phyloP scores from a whole-genome alignment of 2,113 vertebrate species.

The Clarias gariepinus region DNA sequence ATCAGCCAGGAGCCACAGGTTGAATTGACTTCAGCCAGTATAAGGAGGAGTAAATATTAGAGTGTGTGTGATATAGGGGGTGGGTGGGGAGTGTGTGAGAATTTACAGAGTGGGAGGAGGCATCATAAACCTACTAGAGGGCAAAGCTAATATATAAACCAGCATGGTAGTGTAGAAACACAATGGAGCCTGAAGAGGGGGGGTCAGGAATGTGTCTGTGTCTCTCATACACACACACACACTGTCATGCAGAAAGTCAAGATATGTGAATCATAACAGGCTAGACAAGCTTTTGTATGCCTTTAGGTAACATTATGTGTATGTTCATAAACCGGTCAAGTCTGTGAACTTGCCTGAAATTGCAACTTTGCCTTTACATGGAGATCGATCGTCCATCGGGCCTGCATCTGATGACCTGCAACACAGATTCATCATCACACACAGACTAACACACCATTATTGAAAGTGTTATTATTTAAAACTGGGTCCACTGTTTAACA shows the following conservation, averaged over 20 bases:
- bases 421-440: not conserved
- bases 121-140: not conserved
- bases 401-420: slow-evolving; percentile 83
- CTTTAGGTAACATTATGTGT: not conserved
- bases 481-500: not conserved
- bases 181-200: not conserved
- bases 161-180: slow-evolving; percentile 4
- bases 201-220: not conserved
- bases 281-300: not conserved
- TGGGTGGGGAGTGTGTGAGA: not conserved
- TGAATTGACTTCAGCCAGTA: not conserved
- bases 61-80: not conserved
- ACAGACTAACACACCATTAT: not conserved
- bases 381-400: slow-evolving; percentile 75
- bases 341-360: slow-evolving; percentile 77
- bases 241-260: not conserved
- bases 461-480: not conserved
- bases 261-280: no score
- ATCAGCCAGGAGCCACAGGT: slow-evolving; percentile 6
- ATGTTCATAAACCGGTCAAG: not conserved
- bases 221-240: slow-evolving; percentile 1
- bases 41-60: not conserved
- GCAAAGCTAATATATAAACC: slow-evolving; percentile 24
- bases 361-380: slow-evolving; percentile 85
- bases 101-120: slow-evolving; percentile 6